Base-by-base conservation (phyloP, 2,113 vertebrate species). In the Prunella himalayana region DNA sequence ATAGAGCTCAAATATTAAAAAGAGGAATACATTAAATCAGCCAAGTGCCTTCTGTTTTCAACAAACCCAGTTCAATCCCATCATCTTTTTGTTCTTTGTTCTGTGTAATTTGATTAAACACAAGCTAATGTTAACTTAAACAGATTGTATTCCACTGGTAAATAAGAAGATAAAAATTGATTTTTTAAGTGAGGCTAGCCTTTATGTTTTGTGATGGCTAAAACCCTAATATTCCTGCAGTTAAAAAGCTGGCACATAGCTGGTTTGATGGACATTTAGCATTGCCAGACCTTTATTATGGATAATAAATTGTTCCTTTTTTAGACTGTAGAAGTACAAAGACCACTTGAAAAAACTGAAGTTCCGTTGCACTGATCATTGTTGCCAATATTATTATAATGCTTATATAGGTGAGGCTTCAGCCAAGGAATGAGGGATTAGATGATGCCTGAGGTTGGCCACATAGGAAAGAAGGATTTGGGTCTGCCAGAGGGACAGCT, bases 101-200 rank as follows among this genome's bases (percentile, higher is more conserved):
- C 66, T 78, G 30, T 37, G 9, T 61, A 91, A 96, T 72, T 90
- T 78, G 79, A 79, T 92, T 88, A 94, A 97, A 88, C 11, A 37
- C 23, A 75, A 71, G 24, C 37, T 77, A 78, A 91, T 76, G 42
- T n/a, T 86, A 92, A 53, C 60, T 90, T 86, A 69, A 69, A 91
- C 17, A 60, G 59, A 94, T 82, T 85, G 68, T 83, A 71, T 64
- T 94, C 73, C 49, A 81, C 22, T 51, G 25, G 63, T 42, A 94
- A 91, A 71, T 61, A 87, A 69, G 19, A 84, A 42, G 50, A 85
- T 57, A 92, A 92, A 76, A 76, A 77, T 5, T 30, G 24, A 82
- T 82, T 82, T 82, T 95, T 87, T 21, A 77, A 49, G 56, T 61
- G 71, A 80, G 42, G 8, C 6, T 60, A 86, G 12, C 11, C 39